Conservation (phyloP, 2,888 invertebrate genomes). For the Campoplex nolae region DNA sequence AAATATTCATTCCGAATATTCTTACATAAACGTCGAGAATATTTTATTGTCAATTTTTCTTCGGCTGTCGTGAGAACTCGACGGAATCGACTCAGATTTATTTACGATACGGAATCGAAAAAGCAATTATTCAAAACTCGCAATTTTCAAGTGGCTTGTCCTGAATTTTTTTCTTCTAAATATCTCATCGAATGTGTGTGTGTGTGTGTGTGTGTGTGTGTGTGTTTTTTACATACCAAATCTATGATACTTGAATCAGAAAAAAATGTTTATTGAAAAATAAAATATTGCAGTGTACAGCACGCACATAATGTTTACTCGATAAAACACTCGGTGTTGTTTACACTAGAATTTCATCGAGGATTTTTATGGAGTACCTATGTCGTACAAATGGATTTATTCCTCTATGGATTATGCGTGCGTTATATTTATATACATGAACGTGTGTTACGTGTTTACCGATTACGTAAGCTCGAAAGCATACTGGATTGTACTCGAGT, state of each 20-base stretch:
- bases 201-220: too few relatives aligned
- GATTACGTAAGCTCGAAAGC: conserved; percentile 90
- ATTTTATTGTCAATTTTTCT: neutral
- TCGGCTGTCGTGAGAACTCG: too few relatives aligned
- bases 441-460: conserved; percentile 82
- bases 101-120: neutral
- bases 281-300: neutral
- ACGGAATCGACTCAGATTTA: neutral
- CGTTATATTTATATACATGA: neutral
- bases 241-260: neutral
- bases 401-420: neutral
- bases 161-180: neutral
- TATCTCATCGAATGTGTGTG: too few relatives aligned
- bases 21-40: neutral
- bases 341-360: conserved; percentile 1
- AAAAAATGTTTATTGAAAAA: neutral
- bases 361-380: conserved; percentile 9
- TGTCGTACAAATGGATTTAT: neutral
- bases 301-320: neutral
- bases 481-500: conserved; percentile 93
- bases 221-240: neutral
- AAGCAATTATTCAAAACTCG: neutral
- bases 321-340: conserved; percentile 10
- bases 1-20: neutral
- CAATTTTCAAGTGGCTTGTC: neutral